Conservation (phyloP, 2,888 invertebrate species). For the Pseudococcus jackbeardsleyi region DNA sequence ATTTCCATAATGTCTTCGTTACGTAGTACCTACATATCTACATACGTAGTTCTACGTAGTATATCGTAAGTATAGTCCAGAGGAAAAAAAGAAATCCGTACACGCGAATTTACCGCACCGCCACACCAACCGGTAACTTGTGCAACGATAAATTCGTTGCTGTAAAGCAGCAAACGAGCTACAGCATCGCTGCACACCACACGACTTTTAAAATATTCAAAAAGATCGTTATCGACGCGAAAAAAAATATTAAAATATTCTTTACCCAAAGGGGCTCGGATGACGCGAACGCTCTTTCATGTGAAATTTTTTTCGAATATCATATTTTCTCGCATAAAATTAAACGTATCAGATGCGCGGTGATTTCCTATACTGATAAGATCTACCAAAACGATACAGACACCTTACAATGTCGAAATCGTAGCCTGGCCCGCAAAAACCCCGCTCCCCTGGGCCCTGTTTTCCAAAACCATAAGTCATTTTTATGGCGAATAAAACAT, state of each 20-base stretch:
- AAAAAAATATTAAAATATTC: constrained; percentile 52
- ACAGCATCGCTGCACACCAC: neutral
- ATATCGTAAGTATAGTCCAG: neutral
- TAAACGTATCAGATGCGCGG: constrained; percentile 31
- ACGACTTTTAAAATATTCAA: constrained; percentile 49
- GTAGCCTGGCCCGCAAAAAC: neutral
- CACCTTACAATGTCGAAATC: constrained; percentile 55
- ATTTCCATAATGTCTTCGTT: constrained; percentile 57
- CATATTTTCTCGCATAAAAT: constrained; percentile 53
- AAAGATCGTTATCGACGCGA: constrained; percentile 35
- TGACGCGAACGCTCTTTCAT: neutral
- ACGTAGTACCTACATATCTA: neutral
- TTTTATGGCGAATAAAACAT: neutral
- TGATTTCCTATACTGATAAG: constrained; percentile 29
- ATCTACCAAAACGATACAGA: constrained; percentile 29
- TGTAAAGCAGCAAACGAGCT: neutral
- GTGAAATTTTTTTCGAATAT: constrained; percentile 44
- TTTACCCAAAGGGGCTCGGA: constrained; percentile 43
- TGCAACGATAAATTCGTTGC: constrained; percentile 49
- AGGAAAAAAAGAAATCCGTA: constrained; percentile 33
- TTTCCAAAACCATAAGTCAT: neutral
- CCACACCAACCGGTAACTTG: constrained; percentile 25
- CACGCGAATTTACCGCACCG: constrained; percentile 30
- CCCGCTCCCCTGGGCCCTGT: neutral
- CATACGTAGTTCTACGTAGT: neutral